Conservation (phyloP, 2,888 invertebrate genomes). For the Volucella inanis region DNA sequence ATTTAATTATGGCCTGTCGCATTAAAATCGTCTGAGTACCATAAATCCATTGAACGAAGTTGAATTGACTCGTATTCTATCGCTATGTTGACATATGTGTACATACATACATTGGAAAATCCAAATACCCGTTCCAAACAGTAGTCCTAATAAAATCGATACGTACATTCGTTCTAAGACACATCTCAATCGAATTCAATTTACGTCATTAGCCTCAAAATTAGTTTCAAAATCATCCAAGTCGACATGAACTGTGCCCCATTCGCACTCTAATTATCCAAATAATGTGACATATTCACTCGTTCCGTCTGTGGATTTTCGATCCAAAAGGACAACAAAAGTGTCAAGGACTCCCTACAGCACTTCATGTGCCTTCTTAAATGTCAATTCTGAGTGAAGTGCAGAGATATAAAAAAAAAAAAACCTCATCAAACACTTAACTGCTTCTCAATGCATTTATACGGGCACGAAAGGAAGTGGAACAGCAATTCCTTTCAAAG, state of each 20-base stretch:
- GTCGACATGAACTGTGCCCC: neutral
- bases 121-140: no score
- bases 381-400: neutral
- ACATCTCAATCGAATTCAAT: neutral
- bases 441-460: conserved; percentile 7
- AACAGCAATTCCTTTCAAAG: no score
- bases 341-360: conserved; percentile 9
- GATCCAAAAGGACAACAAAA: neutral
- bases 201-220: conserved; percentile 3
- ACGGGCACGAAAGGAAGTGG: no score
- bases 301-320: neutral
- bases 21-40: no score
- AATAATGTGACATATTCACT: conserved; percentile 10
- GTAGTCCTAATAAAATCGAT: neutral
- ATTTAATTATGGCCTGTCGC: no score
- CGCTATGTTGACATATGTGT: no score
- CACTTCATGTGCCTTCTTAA: neutral
- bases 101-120: no score
- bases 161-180: neutral
- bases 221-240: neutral
- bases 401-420: neutral
- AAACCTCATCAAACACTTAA: neutral
- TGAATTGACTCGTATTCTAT: no score
- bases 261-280: conserved; percentile 33
- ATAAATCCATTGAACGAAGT: no score